These are phyloP conservation scores for Pantherophis alleghaniensis DNA, from an alignment of 2,797 vertebrate genomes.

Conservation along the genomic window DNA sequence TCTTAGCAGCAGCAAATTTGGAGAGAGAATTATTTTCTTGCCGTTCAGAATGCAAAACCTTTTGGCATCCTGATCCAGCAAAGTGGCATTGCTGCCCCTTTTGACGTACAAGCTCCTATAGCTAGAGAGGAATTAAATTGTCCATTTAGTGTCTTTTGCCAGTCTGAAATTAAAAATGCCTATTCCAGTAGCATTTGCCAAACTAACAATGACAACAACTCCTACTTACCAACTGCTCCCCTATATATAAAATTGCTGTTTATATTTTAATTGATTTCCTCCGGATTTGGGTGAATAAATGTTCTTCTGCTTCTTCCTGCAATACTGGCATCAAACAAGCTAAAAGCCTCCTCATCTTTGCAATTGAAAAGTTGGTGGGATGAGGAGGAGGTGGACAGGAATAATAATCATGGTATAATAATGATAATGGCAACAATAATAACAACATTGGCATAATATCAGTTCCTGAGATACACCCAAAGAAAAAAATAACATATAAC, in stretches of 20 bases:
- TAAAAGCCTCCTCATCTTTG: not conserved
- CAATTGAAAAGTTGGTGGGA: not conserved
- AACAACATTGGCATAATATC: not conserved
- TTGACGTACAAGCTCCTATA: not conserved
- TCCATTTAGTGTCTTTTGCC: slow-evolving; percentile 39
- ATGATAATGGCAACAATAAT: not conserved
- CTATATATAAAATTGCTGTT: slow-evolving; percentile 26
- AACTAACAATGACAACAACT: slow-evolving; percentile 52
- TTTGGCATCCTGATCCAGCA: not conserved
- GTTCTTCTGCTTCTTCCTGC: not conserved
- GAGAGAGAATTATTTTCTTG: not conserved
- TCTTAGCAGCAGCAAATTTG: not conserved
- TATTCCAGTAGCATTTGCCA: slow-evolving; percentile 40
- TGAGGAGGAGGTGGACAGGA: not conserved
- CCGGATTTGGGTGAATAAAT: slow-evolving; percentile 30
- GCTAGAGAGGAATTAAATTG: slow-evolving; percentile 6
- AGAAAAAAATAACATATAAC: not conserved
- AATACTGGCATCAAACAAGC: fast-evolving
- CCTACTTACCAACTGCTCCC: slow-evolving; percentile 48
- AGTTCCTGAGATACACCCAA: not conserved
- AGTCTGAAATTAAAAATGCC: not conserved
- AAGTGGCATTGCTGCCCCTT: not conserved
- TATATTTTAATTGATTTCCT: slow-evolving; percentile 22
- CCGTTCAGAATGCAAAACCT: not conserved
- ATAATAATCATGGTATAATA: not conserved